Conservation (phyloP, 2,113 vertebrate species). For the Andinoacara biseriatus region DNA sequence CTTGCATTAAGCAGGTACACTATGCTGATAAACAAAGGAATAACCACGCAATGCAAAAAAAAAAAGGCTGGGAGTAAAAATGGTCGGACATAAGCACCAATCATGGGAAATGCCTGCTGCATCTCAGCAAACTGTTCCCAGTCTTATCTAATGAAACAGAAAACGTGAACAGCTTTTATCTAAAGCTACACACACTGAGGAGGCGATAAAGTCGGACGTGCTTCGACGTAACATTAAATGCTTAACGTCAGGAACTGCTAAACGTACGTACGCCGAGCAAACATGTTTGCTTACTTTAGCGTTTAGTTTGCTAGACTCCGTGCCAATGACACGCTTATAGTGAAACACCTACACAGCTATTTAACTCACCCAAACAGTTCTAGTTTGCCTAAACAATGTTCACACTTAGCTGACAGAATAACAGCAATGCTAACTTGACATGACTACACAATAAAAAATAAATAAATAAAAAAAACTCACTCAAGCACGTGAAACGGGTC, state of each 20-base stretch:
- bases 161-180: conserved; percentile 15
- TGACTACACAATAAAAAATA: conserved; percentile 1
- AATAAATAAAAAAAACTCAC: conserved; percentile 10
- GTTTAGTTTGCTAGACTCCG: not conserved
- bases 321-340: not conserved
- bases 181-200: not conserved
- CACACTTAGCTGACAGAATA: conserved; percentile 13
- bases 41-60: not conserved
- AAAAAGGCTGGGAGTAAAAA: not conserved
- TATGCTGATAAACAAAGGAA: not conserved
- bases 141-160: conserved; percentile 43
- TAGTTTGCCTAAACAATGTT: not conserved
- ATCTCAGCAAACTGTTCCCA: not conserved
- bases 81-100: not conserved
- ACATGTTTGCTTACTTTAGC: conserved; percentile 8
- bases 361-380: not conserved
- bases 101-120: not conserved
- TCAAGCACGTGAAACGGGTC: conserved; percentile 31
- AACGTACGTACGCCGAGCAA: not conserved
- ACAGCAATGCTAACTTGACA: conserved; percentile 6
- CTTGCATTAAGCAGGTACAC: not conserved
- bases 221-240: not conserved
- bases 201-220: not conserved
- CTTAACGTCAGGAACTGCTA: not conserved
- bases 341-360: not conserved